phyloP scores from a whole-genome alignment of 1,140 invertebrate species.

The Microvelia longipes region DNA sequence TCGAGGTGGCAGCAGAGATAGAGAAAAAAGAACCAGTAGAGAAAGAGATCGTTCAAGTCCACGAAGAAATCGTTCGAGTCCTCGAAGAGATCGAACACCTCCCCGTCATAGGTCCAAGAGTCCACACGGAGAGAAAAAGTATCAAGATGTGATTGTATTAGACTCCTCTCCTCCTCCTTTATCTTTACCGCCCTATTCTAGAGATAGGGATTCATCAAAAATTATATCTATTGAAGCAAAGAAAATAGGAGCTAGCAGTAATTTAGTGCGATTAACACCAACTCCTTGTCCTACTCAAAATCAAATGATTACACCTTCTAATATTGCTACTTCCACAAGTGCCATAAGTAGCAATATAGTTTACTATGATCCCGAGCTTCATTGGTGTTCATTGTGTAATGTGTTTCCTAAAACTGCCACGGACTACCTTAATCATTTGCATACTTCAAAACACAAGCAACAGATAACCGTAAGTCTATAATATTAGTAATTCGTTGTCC shows the following conservation, averaged over 20 bases:
- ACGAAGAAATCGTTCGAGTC: not conserved
- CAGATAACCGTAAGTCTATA: constrained; percentile 35
- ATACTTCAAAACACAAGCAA: constrained; percentile 56
- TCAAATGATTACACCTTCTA: not conserved
- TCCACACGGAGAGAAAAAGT: too few species aligned
- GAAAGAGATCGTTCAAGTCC: not conserved
- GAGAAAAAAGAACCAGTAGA: constrained; percentile 16
- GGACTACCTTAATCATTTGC: constrained; percentile 67
- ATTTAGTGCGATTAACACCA: not conserved
- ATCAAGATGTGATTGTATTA: too few species aligned
- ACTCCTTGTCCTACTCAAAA: too few species aligned
- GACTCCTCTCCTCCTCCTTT: not conserved
- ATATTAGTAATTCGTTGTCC: too few species aligned
- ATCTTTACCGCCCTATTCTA: not conserved
- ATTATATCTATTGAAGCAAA: not conserved
- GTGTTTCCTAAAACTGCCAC: constrained; percentile 71
- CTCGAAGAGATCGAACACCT: too few species aligned
- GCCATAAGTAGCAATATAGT: constrained; percentile 58
- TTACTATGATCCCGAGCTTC: constrained; percentile 72
- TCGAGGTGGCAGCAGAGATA: constrained; percentile 12
- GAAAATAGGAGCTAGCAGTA: not conserved
- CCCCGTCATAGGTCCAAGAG: too few species aligned
- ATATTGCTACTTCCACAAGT: not conserved
- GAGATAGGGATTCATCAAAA: not conserved
- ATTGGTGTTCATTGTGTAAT: constrained; percentile 73